phyloP scores from a whole-genome alignment of 2,797 vertebrate genomes.

The Mus caroli region DNA sequence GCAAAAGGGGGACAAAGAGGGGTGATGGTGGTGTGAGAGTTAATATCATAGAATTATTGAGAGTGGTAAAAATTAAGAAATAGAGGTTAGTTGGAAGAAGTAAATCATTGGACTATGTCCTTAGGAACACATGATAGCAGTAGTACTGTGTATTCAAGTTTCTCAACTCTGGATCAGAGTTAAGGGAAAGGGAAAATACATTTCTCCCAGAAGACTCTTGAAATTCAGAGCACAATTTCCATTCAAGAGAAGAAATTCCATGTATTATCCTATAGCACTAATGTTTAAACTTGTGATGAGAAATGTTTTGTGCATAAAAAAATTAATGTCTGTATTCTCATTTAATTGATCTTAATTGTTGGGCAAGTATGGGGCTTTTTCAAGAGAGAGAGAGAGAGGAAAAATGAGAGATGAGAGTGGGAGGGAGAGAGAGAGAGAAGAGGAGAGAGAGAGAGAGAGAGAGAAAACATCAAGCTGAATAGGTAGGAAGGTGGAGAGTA shows the following conservation, averaged over 20 bases:
- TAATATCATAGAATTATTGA: not conserved
- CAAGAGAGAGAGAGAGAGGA: too few relatives aligned
- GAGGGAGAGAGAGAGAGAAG: too few relatives aligned
- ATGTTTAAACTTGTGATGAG: not conserved
- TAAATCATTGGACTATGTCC: not conserved
- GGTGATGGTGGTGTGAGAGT: not conserved
- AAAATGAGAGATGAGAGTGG: too few relatives aligned
- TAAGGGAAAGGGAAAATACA: not conserved
- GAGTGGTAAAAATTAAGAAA: not conserved
- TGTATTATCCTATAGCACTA: not conserved
- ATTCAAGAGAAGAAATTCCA: not conserved
- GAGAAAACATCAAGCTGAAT: not conserved
- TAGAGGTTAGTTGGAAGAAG: not conserved
- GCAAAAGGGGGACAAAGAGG: not conserved
- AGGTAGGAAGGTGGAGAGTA: not conserved
- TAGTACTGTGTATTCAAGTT: not conserved
- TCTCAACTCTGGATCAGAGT: not conserved
- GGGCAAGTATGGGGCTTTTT: not conserved
- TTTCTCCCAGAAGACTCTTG: not conserved
- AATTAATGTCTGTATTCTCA: not conserved
- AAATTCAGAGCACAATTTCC: not conserved
- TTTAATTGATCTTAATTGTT: not conserved
- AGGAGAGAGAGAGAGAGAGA: not conserved
- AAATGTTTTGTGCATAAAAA: not conserved
- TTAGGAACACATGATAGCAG: not conserved